Evolutionary conservation across 2,113 vertebrate species (phyloP), one percentile per base, ranked within the genome.

Genomic region (Nycticryphes semicollaris): DNA sequence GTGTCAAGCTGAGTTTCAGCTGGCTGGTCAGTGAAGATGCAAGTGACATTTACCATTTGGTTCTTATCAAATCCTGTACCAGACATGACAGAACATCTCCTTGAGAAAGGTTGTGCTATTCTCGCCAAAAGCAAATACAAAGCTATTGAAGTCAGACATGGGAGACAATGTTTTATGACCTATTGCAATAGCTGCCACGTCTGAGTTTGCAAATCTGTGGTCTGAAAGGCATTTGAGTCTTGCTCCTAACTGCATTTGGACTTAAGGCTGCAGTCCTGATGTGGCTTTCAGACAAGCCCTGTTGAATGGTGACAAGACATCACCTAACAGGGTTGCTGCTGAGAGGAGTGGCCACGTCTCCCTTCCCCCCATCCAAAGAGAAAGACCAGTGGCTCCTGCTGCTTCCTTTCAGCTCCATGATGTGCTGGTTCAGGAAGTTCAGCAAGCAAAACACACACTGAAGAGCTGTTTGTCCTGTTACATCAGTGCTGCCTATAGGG

Each of bases 331-430:
- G 39, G 39, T 35, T 63, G 70, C 27, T 76, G 48, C 48, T 1
- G 1, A 39, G 75, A 73, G 17, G 7, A 60, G 20, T 1, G 12
- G 19, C 8, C 19, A 12, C 1, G 0, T 5, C 90, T 3, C 16
- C 21, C 12, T n/a, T 66, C n/a, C 33, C 14, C 37, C 17, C 47
- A 43, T 11, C 28, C 41, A 66, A 45, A 15, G 56, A 63, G 15
- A 35, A 53, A 81, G n/a, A 28, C 20, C 2, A 4, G 37, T 62
- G 2, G 4, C 45, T 62, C 3, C 14, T 3, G 35, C 51, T 91
- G 16, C 57, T 64, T 51, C 27, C 7, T 77, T 23, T 18, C 2
- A 6, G 4, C 30, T 22, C 33, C 39, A 27, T 0, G 0, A 7
- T 7, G 27, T 66, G 83, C 59, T 66, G 67, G 30, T 62, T 62